A percentile compares a stretch with the other conserved stretches of the same genome.
Conservation (phyloP, 1,140 invertebrate species). For the Capitella teleta region DNA sequence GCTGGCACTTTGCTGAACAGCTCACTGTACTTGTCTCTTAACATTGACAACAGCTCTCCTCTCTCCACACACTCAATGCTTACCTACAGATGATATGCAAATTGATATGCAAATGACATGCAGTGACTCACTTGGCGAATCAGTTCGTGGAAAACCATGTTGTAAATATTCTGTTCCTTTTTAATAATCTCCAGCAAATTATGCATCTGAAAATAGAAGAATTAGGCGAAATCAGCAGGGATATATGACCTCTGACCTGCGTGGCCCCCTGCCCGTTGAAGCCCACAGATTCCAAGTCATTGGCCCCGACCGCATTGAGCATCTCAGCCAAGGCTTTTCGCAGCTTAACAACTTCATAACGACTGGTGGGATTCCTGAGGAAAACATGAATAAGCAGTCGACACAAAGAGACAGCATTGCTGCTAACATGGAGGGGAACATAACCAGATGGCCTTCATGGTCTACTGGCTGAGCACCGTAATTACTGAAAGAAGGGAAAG, state of each 20-base stretch:
- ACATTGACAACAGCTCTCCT: constrained; percentile 33
- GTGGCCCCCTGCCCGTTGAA: constrained; percentile 38
- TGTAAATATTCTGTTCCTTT: constrained; percentile 42
- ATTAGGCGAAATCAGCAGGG: not conserved
- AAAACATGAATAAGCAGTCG: no score
- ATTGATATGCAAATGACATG: constrained; percentile 2
- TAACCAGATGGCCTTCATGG: constrained; percentile 39
- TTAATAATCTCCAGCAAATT: constrained; percentile 40
- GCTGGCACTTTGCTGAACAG: constrained; percentile 36
- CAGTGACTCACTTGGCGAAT: constrained; percentile 30
- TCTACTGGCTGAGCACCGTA: constrained; percentile 33
- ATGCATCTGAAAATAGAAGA: constrained; percentile 28
- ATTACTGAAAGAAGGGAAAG: constrained; percentile 25
- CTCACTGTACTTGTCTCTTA: constrained; percentile 32
- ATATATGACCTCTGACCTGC: constrained; percentile 24
- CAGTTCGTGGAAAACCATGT: constrained; percentile 40
- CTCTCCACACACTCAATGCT: constrained; percentile 40
- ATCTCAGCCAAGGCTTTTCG: constrained; percentile 35
- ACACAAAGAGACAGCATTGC: no score
- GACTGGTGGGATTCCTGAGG: constrained; percentile 36
- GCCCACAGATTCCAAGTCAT: constrained; percentile 28
- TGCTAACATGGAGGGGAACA: constrained; percentile 42
- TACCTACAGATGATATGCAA: constrained; percentile 15
- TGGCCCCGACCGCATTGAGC: constrained; percentile 34
- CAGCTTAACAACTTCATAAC: constrained; percentile 36